A percentile compares a stretch with the other conserved stretches of the same genome.
phyloP scores from a whole-genome alignment of 2,113 vertebrate species.

The Petrocephalus zakoni region DNA sequence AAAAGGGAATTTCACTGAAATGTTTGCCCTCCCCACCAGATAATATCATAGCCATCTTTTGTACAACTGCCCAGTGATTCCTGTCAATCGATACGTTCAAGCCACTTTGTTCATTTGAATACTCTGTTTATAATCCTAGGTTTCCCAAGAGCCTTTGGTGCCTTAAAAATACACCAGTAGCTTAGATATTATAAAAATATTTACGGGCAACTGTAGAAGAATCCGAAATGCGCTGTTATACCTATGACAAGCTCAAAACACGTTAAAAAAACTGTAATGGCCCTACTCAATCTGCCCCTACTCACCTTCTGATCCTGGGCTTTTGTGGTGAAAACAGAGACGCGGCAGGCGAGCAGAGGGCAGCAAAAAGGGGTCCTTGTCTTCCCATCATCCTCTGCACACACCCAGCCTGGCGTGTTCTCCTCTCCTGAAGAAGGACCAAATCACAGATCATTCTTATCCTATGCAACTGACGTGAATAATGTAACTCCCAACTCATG shows the following conservation, averaged over 20 bases:
- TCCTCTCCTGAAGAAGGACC: constrained; percentile 63
- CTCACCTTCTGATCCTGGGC: constrained; percentile 56
- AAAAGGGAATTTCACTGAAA: neutral
- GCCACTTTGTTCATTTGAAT: neutral
- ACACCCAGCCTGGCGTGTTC: constrained; percentile 79
- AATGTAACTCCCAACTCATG: neutral
- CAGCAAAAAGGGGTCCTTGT: constrained; percentile 74
- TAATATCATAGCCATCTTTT: neutral
- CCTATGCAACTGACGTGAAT: neutral
- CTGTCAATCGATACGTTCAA: neutral
- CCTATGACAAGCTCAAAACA: neutral
- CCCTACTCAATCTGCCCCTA: neutral
- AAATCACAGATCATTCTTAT: neutral
- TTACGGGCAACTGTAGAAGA: neutral
- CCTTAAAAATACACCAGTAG: neutral
- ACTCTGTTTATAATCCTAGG: neutral
- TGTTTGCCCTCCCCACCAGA: neutral
- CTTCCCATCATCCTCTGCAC: constrained; percentile 72
- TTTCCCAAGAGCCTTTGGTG: neutral
- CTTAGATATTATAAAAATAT: neutral
- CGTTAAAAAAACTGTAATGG: neutral
- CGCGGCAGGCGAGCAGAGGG: constrained; percentile 68
- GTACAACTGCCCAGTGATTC: neutral
- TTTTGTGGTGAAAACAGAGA: constrained; percentile 67
- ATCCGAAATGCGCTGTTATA: neutral